A percentile compares a stretch with the other conserved stretches of the same genome.
phyloP scores from a whole-genome alignment of 2,797 vertebrate species.

The Syngnathus acus region DNA sequence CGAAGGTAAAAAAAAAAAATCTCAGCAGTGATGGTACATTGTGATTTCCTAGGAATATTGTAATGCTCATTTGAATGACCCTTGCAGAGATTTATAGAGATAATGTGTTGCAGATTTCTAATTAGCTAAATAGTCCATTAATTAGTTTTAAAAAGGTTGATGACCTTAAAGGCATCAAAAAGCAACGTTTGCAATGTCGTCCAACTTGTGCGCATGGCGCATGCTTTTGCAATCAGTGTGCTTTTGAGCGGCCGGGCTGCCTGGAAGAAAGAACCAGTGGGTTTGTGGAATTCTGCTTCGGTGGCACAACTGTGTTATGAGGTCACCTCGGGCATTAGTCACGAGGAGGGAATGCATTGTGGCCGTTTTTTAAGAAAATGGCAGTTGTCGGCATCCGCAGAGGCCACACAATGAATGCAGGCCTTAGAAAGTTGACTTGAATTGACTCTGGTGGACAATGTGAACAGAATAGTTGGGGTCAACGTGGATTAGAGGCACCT shows the following conservation, averaged over 20 bases:
- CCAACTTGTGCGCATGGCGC: slow-evolving; percentile 16
- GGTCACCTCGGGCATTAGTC: slow-evolving; percentile 73
- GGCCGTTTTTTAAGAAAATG: slow-evolving; percentile 73
- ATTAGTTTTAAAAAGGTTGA: not conserved
- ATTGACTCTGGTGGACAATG: slow-evolving; percentile 70
- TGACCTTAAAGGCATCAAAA: slow-evolving; percentile 1
- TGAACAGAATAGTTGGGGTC: slow-evolving; percentile 63
- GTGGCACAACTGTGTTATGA: slow-evolving; percentile 71
- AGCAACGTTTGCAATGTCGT: slow-evolving; percentile 31
- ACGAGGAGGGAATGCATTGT: slow-evolving; percentile 76
- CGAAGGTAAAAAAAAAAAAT: not conserved
- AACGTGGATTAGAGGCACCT: slow-evolving; percentile 67
- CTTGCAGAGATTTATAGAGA: no score
- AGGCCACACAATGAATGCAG: slow-evolving; percentile 65
- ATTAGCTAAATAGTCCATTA: no score
- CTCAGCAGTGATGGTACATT: no score
- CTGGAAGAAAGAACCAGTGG: slow-evolving; percentile 68
- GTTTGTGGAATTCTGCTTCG: slow-evolving; percentile 73
- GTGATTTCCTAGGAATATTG: no score
- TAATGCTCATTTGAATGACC: no score
- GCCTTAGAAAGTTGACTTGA: slow-evolving; percentile 75
- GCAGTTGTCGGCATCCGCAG: slow-evolving; percentile 65
- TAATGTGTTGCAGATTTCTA: no score
- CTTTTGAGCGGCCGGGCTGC: slow-evolving; percentile 42
- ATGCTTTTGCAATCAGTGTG: slow-evolving; percentile 36